Conservation (phyloP, 2,888 invertebrate genomes). For the Cheilosia variabilis region DNA sequence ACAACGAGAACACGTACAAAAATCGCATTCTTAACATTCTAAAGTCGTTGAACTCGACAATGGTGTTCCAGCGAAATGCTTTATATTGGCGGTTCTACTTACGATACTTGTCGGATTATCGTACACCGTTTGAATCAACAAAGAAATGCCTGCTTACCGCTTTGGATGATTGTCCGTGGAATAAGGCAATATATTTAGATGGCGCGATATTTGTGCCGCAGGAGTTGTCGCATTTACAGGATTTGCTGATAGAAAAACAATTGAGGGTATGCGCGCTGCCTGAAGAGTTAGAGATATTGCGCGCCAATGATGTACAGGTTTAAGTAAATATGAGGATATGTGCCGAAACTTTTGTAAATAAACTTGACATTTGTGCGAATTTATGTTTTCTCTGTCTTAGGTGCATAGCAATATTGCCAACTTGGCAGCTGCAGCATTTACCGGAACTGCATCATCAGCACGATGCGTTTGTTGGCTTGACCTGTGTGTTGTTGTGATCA, state of each 20-base stretch:
- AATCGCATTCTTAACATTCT: slow-evolving; percentile 81
- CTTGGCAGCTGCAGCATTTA: no score
- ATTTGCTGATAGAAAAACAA: slow-evolving; percentile 90
- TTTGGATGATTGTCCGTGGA: slow-evolving; percentile 87
- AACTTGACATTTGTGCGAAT: neutral
- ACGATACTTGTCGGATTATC: slow-evolving; percentile 84
- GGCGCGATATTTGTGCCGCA: slow-evolving; percentile 87
- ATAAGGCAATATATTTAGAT: slow-evolving; percentile 87
- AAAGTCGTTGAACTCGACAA: slow-evolving; percentile 76
- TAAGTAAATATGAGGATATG: neutral
- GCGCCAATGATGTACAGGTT: slow-evolving; percentile 47
- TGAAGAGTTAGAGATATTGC: slow-evolving; percentile 89
- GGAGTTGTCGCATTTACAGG: slow-evolving; percentile 88
- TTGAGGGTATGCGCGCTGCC: slow-evolving; percentile 90
- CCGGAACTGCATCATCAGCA: no score
- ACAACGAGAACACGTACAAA: slow-evolving; percentile 77
- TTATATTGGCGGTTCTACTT: slow-evolving; percentile 87
- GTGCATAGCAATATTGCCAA: no score
- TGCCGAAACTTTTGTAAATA: neutral
- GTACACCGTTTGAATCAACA: slow-evolving; percentile 80
- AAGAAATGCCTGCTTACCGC: slow-evolving; percentile 84
- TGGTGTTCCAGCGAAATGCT: slow-evolving; percentile 81
- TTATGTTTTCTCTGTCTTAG: no score
- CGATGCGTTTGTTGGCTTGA: no score
- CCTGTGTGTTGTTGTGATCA: no score